These are phyloP conservation scores for Imbricaverruca yamaguchii DNA, from an alignment of 2,888 invertebrate genomes.

Conservation along the genomic window DNA sequence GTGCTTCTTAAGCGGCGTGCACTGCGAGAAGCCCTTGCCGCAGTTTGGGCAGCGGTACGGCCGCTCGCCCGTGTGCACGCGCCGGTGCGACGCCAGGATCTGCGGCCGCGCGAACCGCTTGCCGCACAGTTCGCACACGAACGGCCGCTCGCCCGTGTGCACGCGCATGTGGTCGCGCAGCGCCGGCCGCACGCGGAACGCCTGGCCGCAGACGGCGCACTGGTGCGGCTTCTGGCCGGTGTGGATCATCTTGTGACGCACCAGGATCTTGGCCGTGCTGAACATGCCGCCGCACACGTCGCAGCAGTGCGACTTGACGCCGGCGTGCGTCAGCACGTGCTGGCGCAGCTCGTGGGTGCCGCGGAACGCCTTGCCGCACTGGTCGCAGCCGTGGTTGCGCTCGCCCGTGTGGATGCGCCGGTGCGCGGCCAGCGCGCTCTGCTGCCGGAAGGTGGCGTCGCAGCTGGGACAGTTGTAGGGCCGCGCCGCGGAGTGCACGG, in stretches of 20 bases:
- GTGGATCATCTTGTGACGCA: slow-evolving; percentile 12
- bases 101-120: slow-evolving; percentile 6
- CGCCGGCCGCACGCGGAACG: background rate
- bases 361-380: background rate
- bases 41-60: background rate
- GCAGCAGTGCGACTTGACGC: slow-evolving; percentile 22
- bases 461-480: background rate
- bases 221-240: background rate
- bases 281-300: slow-evolving; percentile 24
- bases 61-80: background rate
- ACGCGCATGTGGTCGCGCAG: slow-evolving; percentile 1
- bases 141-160: slow-evolving; percentile 4
- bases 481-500: background rate
- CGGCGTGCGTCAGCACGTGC: slow-evolving; percentile 25
- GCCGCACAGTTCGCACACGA: slow-evolving; percentile 7
- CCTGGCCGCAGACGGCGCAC: slow-evolving; percentile 6
- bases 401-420: background rate
- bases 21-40: slow-evolving; percentile 5
- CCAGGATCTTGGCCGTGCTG: slow-evolving; percentile 5
- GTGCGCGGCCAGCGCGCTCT: background rate
- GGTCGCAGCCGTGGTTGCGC: background rate
- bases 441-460: background rate
- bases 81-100: background rate
- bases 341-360: background rate
- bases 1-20: slow-evolving; percentile 6